These are phyloP conservation scores for Cathartes aura DNA, from an alignment of 2,113 vertebrate species.

Conservation along the genomic window DNA sequence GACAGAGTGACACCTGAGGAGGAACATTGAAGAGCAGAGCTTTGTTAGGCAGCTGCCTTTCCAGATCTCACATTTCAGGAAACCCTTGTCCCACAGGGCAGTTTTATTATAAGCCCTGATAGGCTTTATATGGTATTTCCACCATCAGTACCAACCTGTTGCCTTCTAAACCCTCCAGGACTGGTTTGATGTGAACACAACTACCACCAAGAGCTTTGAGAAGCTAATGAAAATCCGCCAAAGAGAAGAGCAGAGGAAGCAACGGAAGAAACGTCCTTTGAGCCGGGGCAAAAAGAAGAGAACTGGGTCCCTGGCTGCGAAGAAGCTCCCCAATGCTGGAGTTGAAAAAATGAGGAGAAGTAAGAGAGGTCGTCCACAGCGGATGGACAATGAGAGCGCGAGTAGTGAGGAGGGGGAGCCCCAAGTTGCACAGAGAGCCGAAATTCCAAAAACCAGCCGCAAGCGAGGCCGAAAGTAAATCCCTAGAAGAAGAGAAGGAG, in stretches of 20 bases:
- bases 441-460: background rate
- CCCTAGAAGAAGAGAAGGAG: background rate
- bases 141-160: background rate
- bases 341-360: slow-evolving; percentile 33
- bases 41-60: background rate
- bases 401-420: slow-evolving; percentile 23
- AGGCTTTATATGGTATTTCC: background rate
- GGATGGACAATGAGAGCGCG: background rate
- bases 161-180: slow-evolving; percentile 78
- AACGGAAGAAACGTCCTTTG: slow-evolving; percentile 60
- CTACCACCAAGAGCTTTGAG: slow-evolving; percentile 87
- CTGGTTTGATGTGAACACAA: slow-evolving; percentile 90
- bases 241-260: slow-evolving; percentile 75
- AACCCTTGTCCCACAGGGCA: background rate
- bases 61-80: background rate
- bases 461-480: slow-evolving; percentile 33
- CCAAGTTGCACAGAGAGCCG: background rate
- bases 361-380: slow-evolving; percentile 14
- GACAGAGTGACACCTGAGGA: background rate
- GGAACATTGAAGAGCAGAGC: background rate
- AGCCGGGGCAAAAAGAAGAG: slow-evolving; percentile 47
- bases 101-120: background rate
- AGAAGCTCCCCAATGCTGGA: slow-evolving; percentile 34
- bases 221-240: slow-evolving; percentile 86
- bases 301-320: slow-evolving; percentile 2